Conservation (phyloP, 2,888 invertebrate species). For the Anagyrus pseudococci region DNA sequence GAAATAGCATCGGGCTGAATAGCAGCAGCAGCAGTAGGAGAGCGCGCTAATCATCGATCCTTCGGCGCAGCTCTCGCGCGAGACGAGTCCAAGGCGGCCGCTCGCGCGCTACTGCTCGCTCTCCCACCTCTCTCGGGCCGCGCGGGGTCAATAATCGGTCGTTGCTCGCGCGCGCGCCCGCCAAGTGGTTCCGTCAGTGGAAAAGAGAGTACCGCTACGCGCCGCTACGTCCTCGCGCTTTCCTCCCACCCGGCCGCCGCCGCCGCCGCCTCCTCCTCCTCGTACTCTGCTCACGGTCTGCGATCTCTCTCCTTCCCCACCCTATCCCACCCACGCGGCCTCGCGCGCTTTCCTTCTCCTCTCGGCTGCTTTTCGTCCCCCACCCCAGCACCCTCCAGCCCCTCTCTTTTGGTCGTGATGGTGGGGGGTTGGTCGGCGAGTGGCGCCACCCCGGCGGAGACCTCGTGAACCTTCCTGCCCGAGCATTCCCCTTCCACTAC, state of each 20-base stretch:
- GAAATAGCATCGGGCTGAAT: slow-evolving; percentile 17
- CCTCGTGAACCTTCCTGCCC: slow-evolving; percentile 55
- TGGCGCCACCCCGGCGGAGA: slow-evolving; percentile 60
- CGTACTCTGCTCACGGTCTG: slow-evolving; percentile 28
- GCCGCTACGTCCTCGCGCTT: slow-evolving; percentile 52
- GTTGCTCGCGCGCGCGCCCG: slow-evolving; percentile 52
- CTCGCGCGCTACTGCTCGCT: background rate
- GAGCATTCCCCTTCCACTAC: background rate
- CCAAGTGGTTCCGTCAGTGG: slow-evolving; percentile 51
- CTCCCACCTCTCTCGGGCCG: slow-evolving; percentile 12
- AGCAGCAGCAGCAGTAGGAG: no score
- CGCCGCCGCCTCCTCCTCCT: slow-evolving; percentile 25
- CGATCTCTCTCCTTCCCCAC: no score
- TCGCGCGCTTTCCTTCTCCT: no score
- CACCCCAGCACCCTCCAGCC: no score
- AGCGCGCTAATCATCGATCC: no score
- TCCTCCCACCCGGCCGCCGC: slow-evolving; percentile 41
- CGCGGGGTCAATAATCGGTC: slow-evolving; percentile 59
- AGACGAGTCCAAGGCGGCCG: slow-evolving; percentile 41
- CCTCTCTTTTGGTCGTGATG: no score
- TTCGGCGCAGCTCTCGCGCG: slow-evolving; percentile 29
- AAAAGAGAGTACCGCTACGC: slow-evolving; percentile 59
- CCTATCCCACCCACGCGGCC: no score
- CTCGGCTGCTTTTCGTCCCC: no score
- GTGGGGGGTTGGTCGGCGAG: slow-evolving; percentile 46